These are phyloP conservation scores for Deroplatys truncata DNA, from an alignment of 2,888 invertebrate species.

Conservation along the genomic window DNA sequence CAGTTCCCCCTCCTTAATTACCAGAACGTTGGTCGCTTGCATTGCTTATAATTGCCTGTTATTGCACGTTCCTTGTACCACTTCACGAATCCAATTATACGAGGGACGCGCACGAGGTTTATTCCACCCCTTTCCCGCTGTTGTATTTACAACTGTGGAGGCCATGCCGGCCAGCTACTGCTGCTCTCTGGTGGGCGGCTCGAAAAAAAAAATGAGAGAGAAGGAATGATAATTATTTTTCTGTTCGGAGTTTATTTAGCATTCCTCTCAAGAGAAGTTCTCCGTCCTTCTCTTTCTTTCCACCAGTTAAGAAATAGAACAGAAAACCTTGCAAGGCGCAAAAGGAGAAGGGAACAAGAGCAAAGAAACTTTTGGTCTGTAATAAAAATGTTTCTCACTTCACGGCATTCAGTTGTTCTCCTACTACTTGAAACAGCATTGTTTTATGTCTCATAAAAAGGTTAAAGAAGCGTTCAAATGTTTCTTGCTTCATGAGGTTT, in stretches of 20 bases:
- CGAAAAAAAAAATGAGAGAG: background rate
- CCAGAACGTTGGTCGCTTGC: constrained; percentile 1
- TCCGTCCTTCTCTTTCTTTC: background rate
- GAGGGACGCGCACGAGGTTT: background rate
- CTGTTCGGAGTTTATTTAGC: background rate
- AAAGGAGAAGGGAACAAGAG: background rate
- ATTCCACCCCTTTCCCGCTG: background rate
- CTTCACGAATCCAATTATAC: constrained; percentile 7
- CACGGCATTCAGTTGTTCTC: background rate
- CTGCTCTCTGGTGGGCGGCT: background rate
- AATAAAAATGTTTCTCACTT: background rate
- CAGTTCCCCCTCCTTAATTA: background rate
- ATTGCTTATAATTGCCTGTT: constrained; percentile 7
- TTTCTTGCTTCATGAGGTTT: background rate
- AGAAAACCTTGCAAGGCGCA: background rate
- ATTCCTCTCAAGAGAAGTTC: background rate
- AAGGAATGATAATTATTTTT: background rate
- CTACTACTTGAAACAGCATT: background rate
- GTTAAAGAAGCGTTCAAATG: background rate
- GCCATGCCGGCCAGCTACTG: background rate
- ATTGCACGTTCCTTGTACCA: background rate
- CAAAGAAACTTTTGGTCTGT: background rate
- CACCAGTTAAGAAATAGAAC: background rate
- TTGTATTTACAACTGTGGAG: background rate
- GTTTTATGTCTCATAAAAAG: background rate